These are phyloP conservation scores for Entomobrya multifasciata DNA, from an alignment of 2,888 invertebrate species.

Conservation along the genomic window DNA sequence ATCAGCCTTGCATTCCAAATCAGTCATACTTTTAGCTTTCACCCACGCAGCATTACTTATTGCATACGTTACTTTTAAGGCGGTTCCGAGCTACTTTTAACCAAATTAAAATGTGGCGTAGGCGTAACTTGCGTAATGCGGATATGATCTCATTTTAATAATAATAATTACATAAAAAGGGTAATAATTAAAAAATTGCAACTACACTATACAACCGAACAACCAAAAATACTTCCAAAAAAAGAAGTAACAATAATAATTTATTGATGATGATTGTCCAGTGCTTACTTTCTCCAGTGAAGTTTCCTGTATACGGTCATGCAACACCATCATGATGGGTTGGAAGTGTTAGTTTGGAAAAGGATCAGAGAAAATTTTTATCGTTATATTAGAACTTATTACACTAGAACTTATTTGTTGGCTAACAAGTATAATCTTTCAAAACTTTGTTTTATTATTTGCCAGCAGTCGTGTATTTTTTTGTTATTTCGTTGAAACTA, in stretches of 20 bases:
- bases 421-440: slow-evolving; percentile 21
- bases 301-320: slow-evolving; percentile 87
- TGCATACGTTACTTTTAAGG: slow-evolving; percentile 26
- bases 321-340: slow-evolving; percentile 77
- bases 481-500: slow-evolving; percentile 58
- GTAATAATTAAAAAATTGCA: slow-evolving; percentile 39
- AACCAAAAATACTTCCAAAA: slow-evolving; percentile 68
- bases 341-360: slow-evolving; percentile 76
- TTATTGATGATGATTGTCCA: slow-evolving; percentile 64
- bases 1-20: slow-evolving; percentile 26
- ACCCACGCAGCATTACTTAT: slow-evolving; percentile 35
- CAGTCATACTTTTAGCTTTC: slow-evolving; percentile 48
- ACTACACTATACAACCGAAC: slow-evolving; percentile 62
- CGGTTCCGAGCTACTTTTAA: slow-evolving; percentile 35
- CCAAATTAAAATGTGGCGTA: slow-evolving; percentile 32
- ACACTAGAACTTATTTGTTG: slow-evolving; percentile 1
- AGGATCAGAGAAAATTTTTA: slow-evolving; percentile 75
- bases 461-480: slow-evolving; percentile 70
- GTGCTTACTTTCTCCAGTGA: slow-evolving; percentile 97
- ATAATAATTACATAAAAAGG: slow-evolving; percentile 20
- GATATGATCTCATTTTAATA: slow-evolving; percentile 4
- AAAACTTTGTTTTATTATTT: slow-evolving; percentile 60
- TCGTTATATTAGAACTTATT: slow-evolving; percentile 65
- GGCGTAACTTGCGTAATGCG: slow-evolving; percentile 15
- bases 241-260: slow-evolving; percentile 61